A percentile compares a stretch with the other conserved stretches of the same genome.
These are phyloP conservation scores for Sinodicranocentrus sp. DNA, from an alignment of 2,888 invertebrate species.

Conservation along the genomic window DNA sequence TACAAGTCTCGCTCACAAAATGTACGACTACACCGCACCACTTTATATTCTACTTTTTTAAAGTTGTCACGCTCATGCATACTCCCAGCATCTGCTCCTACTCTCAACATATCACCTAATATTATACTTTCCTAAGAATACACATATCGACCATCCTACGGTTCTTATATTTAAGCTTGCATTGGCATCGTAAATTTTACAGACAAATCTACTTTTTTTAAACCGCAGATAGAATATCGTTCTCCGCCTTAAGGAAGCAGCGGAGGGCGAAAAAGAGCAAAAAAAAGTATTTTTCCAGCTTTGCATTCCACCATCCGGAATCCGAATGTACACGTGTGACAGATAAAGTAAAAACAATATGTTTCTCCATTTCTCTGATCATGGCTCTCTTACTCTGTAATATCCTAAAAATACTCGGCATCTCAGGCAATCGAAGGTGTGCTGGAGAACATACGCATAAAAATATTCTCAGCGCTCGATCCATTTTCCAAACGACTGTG, in stretches of 20 bases:
- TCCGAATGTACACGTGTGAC: conserved; percentile 12
- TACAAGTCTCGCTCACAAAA: conserved; percentile 16
- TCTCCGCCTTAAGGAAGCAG: conserved; percentile 3
- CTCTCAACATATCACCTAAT: background rate
- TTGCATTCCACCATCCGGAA: background rate
- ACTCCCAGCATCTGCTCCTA: background rate
- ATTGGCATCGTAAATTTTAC: conserved; percentile 26
- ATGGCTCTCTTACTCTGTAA: too few relatives aligned
- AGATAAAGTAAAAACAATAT: conserved; percentile 16
- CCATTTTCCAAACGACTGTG: too few relatives aligned
- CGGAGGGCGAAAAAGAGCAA: too few relatives aligned
- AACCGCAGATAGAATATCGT: conserved; percentile 25
- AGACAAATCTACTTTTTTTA: conserved; percentile 39
- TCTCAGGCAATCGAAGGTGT: too few relatives aligned
- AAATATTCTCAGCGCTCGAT: background rate
- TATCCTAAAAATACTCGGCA: too few relatives aligned
- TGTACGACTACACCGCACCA: background rate
- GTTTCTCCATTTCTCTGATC: conserved; percentile 12
- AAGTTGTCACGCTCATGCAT: conserved; percentile 47
- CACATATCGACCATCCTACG: background rate
- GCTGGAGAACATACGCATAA: too few relatives aligned
- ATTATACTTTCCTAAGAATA: background rate
- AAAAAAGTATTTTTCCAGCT: background rate
- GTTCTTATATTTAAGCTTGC: background rate
- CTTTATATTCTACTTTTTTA: conserved; percentile 25